Percentiles rank a stretch among this genome's conserved stretches.
Conservation (phyloP, 64 coral and sea anemone genomes). For the Platygyra sinensis region DNA sequence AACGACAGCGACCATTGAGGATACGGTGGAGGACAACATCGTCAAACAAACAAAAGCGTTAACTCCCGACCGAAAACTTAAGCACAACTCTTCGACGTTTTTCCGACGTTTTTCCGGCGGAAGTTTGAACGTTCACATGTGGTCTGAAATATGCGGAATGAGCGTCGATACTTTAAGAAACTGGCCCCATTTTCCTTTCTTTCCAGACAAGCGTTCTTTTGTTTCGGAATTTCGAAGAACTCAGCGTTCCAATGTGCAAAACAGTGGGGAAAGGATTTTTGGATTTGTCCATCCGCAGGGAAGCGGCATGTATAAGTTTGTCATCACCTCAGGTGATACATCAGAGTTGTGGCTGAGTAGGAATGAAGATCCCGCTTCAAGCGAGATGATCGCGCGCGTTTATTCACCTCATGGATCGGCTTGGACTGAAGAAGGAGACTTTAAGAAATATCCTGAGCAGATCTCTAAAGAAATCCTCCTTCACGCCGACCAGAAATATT, state of each 20-base stretch:
- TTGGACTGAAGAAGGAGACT: conserved; percentile 12
- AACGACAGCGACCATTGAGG: too few relatives aligned
- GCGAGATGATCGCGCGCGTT: too few relatives aligned
- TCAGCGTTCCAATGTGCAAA: not conserved
- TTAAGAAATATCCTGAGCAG: not conserved
- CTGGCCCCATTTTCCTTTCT: conserved; percentile 25
- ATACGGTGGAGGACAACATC: too few relatives aligned
- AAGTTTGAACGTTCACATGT: not conserved
- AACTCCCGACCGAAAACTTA: too few relatives aligned
- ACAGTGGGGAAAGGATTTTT: not conserved
- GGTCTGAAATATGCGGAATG: not conserved
- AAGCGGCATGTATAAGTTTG: not conserved
- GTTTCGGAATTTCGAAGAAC: not conserved
- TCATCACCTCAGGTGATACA: not conserved
- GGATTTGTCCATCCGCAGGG: not conserved
- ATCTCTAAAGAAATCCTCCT: not conserved
- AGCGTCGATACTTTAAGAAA: not conserved
- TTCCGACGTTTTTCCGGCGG: too few relatives aligned
- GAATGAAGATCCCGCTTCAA: too few relatives aligned
- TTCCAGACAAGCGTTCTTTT: not conserved
- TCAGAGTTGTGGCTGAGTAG: too few relatives aligned
- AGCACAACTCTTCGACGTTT: not conserved
- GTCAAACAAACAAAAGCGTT: too few relatives aligned
- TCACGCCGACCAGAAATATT: not conserved
- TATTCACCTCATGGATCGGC: too few relatives aligned